These are phyloP conservation scores for Gnathonemus echidnorhynchus DNA, from an alignment of 2,113 vertebrate genomes.

Conservation along the genomic window DNA sequence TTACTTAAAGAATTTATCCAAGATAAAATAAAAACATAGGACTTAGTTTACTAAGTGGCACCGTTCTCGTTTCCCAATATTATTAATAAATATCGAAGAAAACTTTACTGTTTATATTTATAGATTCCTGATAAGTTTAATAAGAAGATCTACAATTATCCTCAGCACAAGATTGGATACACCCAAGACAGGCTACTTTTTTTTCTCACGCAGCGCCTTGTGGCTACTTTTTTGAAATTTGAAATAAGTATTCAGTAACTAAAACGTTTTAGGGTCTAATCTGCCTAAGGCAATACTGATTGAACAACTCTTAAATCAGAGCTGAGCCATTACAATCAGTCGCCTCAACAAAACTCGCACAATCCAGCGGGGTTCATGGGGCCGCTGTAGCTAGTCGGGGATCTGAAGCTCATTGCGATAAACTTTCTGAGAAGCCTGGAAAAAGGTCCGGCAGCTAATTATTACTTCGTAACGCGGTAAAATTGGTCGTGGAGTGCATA, in stretches of 20 bases:
- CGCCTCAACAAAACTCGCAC: slow-evolving; percentile 43
- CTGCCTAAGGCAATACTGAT: slow-evolving; percentile 42
- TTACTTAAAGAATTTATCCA: background rate
- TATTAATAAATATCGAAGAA: background rate
- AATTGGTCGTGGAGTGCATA: background rate
- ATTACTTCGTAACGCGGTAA: background rate
- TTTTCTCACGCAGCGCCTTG: background rate
- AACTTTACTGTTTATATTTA: background rate
- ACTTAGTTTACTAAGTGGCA: background rate
- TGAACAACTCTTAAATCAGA: slow-evolving; percentile 51
- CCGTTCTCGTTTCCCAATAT: background rate
- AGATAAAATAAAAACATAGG: background rate
- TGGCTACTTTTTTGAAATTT: slow-evolving; percentile 1
- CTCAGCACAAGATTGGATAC: background rate
- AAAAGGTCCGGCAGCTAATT: background rate
- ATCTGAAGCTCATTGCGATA: background rate
- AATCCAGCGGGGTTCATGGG: slow-evolving; percentile 17
- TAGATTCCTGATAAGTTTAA: background rate
- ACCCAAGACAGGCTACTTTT: background rate
- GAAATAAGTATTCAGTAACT: slow-evolving; percentile 1
- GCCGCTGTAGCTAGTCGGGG: background rate
- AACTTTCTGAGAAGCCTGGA: background rate
- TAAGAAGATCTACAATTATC: background rate
- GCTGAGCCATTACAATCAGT: slow-evolving; percentile 47
- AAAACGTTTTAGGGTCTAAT: slow-evolving; percentile 28